These are phyloP conservation scores for Drosophila grimshawi DNA, from an alignment of 1,140 invertebrate species.

Conservation along the genomic window DNA sequence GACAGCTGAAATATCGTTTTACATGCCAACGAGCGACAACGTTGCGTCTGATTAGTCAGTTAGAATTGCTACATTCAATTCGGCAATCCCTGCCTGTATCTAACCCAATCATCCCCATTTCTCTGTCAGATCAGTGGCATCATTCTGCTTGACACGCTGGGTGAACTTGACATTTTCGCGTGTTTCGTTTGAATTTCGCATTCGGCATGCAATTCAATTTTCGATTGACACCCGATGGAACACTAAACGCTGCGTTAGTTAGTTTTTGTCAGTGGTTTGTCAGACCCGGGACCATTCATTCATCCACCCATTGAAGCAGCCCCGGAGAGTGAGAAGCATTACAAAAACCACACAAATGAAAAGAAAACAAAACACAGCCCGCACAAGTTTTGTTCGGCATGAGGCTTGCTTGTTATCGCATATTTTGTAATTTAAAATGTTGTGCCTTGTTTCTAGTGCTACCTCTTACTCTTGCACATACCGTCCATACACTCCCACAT, in stretches of 20 bases:
- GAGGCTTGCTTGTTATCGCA: conserved; percentile 47
- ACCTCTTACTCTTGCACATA: not conserved
- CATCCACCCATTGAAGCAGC: conserved; percentile 12
- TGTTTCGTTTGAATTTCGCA: conserved; percentile 34
- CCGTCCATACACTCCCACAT: not conserved
- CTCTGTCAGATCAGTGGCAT: conserved; percentile 34
- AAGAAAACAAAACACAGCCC: not conserved
- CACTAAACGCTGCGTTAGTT: conserved; percentile 27
- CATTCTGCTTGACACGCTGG: conserved; percentile 53
- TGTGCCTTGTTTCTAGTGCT: conserved; percentile 20
- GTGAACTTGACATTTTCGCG: conserved; percentile 73
- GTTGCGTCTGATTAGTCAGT: conserved; percentile 74
- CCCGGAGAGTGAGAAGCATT: not conserved
- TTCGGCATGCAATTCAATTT: conserved; percentile 52
- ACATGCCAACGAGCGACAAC: conserved; percentile 60
- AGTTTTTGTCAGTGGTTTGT: conserved; percentile 35
- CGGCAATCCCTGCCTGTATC: not conserved
- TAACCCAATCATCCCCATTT: not conserved
- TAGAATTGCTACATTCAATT: conserved; percentile 38
- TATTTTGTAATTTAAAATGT: conserved; percentile 52
- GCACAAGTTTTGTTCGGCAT: conserved; percentile 7
- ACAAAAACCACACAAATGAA: no score
- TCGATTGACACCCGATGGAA: conserved; percentile 25
- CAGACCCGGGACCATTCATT: not conserved
- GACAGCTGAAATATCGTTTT: conserved; percentile 81